Conservation (phyloP, 2,888 invertebrate genomes). For the Drosophila pseudotalamancana region DNA sequence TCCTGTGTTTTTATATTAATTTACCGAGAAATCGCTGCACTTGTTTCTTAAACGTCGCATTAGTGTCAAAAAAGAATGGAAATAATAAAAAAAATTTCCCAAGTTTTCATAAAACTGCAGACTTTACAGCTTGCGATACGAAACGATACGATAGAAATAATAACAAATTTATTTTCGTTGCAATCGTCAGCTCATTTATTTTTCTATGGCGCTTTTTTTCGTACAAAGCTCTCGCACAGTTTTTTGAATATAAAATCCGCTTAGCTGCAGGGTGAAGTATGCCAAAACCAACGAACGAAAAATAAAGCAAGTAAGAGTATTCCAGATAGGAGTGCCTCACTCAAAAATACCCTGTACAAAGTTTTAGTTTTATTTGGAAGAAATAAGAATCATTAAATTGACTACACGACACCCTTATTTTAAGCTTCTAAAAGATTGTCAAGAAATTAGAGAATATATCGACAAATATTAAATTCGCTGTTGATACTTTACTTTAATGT, state of each 20-base stretch:
- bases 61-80: conserved; percentile 60
- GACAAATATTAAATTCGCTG: too few relatives aligned
- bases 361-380: background rate
- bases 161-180: conserved; percentile 52
- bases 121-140: conserved; percentile 57
- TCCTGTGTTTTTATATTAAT: conserved; percentile 25
- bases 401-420: too few relatives aligned
- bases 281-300: conserved; percentile 22
- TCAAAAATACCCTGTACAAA: background rate
- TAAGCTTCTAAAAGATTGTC: too few relatives aligned
- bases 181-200: conserved; percentile 64
- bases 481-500: too few relatives aligned
- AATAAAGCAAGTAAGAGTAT: background rate
- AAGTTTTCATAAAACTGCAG: conserved; percentile 71
- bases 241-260: conserved; percentile 73
- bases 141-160: conserved; percentile 33
- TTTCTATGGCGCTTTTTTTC: conserved; percentile 12
- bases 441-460: background rate
- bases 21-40: conserved; percentile 41
- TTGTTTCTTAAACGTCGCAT: conserved; percentile 77
- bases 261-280: conserved; percentile 50
- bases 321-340: background rate
- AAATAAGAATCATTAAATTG: too few relatives aligned
- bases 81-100: conserved; percentile 30
- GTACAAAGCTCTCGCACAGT: conserved; percentile 19